Percentiles rank a stretch among this genome's conserved stretches.
These are phyloP conservation scores for Scaptomyza graminum DNA, from an alignment of 1,140 invertebrate species.

Conservation along the genomic window DNA sequence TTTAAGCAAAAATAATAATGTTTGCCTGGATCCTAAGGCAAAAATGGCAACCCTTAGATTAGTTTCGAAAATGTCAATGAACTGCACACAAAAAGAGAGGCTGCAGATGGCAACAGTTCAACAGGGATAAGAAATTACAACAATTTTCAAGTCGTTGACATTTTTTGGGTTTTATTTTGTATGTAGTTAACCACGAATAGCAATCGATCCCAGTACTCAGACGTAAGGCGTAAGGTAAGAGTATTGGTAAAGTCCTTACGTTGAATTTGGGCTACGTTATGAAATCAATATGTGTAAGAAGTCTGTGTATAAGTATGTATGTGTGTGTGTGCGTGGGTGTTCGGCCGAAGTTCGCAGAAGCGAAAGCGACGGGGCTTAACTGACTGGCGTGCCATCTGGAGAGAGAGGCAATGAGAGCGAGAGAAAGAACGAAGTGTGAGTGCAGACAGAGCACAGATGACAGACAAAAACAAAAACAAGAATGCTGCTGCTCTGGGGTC, in stretches of 20 bases:
- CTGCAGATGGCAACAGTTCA: constrained; percentile 4
- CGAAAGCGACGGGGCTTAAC: neutral
- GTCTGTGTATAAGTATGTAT: neutral
- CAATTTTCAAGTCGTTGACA: constrained; percentile 62
- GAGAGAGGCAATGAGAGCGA: neutral
- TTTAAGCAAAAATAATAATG: constrained; percentile 6
- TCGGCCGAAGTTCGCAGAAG: constrained; percentile 8
- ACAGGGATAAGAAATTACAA: constrained; percentile 26
- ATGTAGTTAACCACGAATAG: constrained; percentile 5
- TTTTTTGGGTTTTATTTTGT: constrained; percentile 39
- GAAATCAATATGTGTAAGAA: constrained; percentile 54
- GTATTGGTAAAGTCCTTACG: neutral
- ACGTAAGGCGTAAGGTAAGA: neutral
- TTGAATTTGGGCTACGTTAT: constrained; percentile 31
- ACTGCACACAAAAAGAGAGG: constrained; percentile 19
- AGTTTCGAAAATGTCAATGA: constrained; percentile 43
- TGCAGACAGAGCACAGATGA: constrained; percentile 25
- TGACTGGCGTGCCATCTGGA: constrained; percentile 12
- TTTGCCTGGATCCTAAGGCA: constrained; percentile 1
- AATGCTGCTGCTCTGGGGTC: neutral
- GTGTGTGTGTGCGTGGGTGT: neutral
- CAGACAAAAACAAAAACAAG: neutral
- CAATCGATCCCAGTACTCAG: too few relatives aligned
- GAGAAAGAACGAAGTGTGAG: constrained; percentile 13
- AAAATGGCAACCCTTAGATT: constrained; percentile 39